Conservation (phyloP, 2,797 vertebrate genomes). For the Iguana delicatissima region DNA sequence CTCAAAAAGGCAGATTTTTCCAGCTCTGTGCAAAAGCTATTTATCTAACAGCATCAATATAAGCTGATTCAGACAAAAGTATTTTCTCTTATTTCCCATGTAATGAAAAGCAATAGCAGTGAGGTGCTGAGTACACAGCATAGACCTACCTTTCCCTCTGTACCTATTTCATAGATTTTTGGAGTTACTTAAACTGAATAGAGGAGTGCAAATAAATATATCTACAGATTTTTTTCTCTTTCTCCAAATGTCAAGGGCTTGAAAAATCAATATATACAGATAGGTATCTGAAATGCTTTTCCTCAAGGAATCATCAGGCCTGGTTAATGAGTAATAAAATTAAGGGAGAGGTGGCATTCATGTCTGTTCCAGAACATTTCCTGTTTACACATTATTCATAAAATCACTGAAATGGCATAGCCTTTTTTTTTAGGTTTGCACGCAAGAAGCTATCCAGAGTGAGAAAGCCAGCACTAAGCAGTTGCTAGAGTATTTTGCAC, state of each 20-base stretch:
- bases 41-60: neutral
- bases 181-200: neutral
- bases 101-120: neutral
- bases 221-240: neutral
- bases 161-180: neutral
- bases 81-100: neutral
- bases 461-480: neutral
- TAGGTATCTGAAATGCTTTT: neutral
- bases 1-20: no score
- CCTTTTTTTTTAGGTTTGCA: neutral
- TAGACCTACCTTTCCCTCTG: neutral
- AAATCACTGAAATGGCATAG: neutral
- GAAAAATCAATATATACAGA: neutral
- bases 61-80: neutral
- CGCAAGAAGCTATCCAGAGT: neutral
- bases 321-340: constrained; percentile 14
- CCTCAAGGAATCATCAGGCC: neutral
- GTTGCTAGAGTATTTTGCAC: neutral
- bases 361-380: neutral
- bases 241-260: neutral
- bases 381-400: neutral
- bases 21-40: neutral
- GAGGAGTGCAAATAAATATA: neutral
- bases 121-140: neutral
- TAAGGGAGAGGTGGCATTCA: neutral